A percentile compares a stretch with the other conserved stretches of the same genome.
Evolutionary conservation across 37 sponge, comb jelly and placozoan genomes (phyloP).

Genomic region (Corticium candelabrum): DNA sequence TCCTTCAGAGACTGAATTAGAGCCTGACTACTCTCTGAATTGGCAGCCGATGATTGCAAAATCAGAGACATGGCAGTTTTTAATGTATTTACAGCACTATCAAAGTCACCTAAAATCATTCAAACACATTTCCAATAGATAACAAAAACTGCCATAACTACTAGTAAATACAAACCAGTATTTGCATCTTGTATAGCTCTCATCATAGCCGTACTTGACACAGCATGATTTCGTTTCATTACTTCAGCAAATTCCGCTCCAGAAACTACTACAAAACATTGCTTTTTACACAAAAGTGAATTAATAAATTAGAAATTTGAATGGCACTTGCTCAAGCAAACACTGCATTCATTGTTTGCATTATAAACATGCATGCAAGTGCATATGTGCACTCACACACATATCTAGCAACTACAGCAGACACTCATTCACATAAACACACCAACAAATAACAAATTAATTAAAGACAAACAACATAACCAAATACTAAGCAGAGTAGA

Average conservation of each 20-base stretch:
- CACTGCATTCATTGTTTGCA: too few species aligned
- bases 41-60: slow-evolving; percentile 67
- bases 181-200: slow-evolving; percentile 63
- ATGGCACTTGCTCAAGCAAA: too few species aligned
- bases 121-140: neutral
- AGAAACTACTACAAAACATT: neutral
- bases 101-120: slow-evolving; percentile 51
- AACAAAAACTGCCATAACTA: neutral
- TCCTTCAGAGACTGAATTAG: slow-evolving; percentile 71
- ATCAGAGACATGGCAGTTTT: slow-evolving; percentile 77
- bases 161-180: slow-evolving; percentile 30
- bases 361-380: too few species aligned
- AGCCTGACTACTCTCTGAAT: slow-evolving; percentile 50
- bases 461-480: neutral
- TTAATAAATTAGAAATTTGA: too few species aligned
- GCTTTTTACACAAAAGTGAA: neutral
- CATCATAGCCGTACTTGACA: slow-evolving; percentile 74
- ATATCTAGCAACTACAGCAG: neutral
- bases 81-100: slow-evolving; percentile 69
- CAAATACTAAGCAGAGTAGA: too few species aligned
- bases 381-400: neutral
- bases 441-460: neutral
- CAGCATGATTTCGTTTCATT: slow-evolving; percentile 78
- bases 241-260: slow-evolving; percentile 67
- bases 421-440: neutral